These are phyloP conservation scores for Heliocidaris erythrogramma DNA, from an alignment of 35 echinoderm and acorn worm genomes.

Conservation along the genomic window DNA sequence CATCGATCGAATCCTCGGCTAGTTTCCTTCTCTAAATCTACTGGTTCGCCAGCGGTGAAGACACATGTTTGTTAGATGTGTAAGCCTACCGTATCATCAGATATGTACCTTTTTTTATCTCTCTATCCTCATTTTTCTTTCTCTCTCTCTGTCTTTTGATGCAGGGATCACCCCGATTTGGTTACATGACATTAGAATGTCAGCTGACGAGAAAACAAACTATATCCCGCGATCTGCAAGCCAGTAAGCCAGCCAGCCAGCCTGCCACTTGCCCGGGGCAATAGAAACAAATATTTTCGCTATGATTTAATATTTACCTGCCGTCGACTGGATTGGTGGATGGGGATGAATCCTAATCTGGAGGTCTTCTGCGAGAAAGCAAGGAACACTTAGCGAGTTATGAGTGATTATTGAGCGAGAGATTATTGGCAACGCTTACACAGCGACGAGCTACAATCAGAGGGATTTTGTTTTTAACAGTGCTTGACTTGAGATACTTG, in stretches of 20 bases:
- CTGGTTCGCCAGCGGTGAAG: not conserved
- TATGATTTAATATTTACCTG: slow-evolving; percentile 34
- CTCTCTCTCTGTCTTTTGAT: not conserved
- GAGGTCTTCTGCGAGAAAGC: not conserved
- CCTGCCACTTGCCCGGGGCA: slow-evolving; percentile 22
- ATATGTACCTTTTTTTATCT: not conserved
- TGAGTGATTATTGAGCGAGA: not conserved
- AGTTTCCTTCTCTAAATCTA: not conserved
- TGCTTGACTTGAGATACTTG: not conserved
- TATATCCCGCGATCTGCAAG: not conserved
- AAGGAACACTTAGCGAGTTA: not conserved
- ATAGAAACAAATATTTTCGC: slow-evolving; percentile 34
- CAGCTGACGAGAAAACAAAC: not conserved
- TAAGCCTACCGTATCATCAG: not conserved
- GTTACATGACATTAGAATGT: not conserved
- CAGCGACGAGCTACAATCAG: not conserved
- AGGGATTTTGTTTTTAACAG: not conserved
- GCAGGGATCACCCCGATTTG: not conserved
- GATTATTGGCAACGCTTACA: not conserved
- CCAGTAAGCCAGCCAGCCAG: not conserved
- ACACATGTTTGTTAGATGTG: not conserved
- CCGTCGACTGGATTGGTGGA: not conserved
- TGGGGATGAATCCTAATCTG: not conserved
- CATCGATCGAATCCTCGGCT: not conserved
- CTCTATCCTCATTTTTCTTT: not conserved